Percentiles rank a stretch among this genome's conserved stretches.
These are phyloP conservation scores for Myripristis murdjan DNA, from an alignment of 2,797 vertebrate genomes.

Conservation along the genomic window DNA sequence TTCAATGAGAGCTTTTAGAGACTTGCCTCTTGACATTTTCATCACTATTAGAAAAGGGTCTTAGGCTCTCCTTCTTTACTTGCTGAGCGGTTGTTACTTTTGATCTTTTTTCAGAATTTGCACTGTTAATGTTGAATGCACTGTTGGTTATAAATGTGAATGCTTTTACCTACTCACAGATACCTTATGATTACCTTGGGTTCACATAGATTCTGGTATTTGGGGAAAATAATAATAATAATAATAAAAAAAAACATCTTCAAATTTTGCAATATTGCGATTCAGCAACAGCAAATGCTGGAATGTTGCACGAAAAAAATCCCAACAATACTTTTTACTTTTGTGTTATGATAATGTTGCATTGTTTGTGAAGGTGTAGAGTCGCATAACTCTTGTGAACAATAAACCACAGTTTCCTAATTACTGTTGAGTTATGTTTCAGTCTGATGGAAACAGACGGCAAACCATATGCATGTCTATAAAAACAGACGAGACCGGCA, in stretches of 20 bases:
- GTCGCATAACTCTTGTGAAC: too few species aligned
- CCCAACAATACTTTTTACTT: too few species aligned
- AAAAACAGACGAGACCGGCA: too few species aligned
- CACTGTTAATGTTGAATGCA: slow-evolving; percentile 21
- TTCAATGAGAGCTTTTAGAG: slow-evolving; percentile 67
- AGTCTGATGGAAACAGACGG: too few species aligned
- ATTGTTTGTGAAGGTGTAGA: too few species aligned
- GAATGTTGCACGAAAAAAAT: background rate
- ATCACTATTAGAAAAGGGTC: slow-evolving; percentile 45
- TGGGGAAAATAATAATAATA: too few species aligned
- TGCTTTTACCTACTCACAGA: slow-evolving; percentile 55
- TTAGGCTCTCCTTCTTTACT: slow-evolving; percentile 29
- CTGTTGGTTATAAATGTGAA: background rate
- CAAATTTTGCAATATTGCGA: background rate
- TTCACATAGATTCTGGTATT: slow-evolving; percentile 33
- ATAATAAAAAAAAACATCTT: background rate
- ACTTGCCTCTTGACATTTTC: slow-evolving; percentile 71
- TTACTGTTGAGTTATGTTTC: background rate
- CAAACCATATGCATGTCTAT: too few species aligned
- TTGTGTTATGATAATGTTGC: too few species aligned
- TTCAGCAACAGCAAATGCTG: slow-evolving; percentile 13
- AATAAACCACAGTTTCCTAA: background rate
- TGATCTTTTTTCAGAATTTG: slow-evolving; percentile 54
- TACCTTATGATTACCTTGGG: slow-evolving; percentile 6
- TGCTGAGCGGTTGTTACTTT: slow-evolving; percentile 34